Conservation (phyloP, 2,113 vertebrate genomes). For the Chaenogobius annularis region DNA sequence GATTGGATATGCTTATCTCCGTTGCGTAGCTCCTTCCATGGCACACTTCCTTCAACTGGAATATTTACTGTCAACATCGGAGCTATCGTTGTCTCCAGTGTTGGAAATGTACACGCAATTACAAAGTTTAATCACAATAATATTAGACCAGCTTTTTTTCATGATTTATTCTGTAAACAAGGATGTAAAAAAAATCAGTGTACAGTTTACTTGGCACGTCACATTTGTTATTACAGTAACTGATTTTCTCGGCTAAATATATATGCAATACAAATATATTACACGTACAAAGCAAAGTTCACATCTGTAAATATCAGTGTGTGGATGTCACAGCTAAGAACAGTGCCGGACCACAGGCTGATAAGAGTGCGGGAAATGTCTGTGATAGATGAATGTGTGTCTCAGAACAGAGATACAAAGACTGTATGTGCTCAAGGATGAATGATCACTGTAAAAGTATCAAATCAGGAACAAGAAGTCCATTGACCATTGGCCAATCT, state of each 20-base stretch:
- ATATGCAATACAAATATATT: no score
- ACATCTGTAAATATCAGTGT: background rate
- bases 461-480: no score
- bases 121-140: background rate
- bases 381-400: background rate
- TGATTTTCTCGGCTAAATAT: no score
- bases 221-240: no score
- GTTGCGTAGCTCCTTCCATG: background rate
- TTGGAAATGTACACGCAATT: background rate
- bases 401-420: background rate
- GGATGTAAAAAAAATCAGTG: slow-evolving; percentile 18
- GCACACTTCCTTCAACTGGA: slow-evolving; percentile 24
- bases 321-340: background rate
- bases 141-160: slow-evolving; percentile 2
- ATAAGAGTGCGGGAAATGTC: slow-evolving; percentile 35
- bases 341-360: slow-evolving; percentile 7
- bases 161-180: slow-evolving; percentile 56
- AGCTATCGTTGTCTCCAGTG: background rate
- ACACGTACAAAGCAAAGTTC: slow-evolving; percentile 19
- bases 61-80: slow-evolving; percentile 9
- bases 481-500: no score
- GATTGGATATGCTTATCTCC: background rate
- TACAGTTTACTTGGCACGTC: slow-evolving; percentile 28
- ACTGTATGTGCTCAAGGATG: no score
- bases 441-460: no score